Evolutionary conservation across 2,888 invertebrate species (phyloP), one percentile per base, ranked within the genome.

Genomic region (Chaetogeoica ovagalla): DNA sequence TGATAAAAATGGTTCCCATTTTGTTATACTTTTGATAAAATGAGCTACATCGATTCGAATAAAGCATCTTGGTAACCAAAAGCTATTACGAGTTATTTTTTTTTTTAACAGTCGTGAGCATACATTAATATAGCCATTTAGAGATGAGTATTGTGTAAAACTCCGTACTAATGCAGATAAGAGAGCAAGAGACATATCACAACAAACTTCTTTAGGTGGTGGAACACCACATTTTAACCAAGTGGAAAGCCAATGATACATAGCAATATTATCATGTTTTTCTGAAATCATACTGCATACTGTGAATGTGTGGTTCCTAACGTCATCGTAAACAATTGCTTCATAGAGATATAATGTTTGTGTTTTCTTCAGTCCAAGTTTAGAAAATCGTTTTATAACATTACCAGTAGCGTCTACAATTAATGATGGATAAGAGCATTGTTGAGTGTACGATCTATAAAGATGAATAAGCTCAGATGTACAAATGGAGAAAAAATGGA

Each of bases 211-310:
- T 39, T 65, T 65, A 13, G 39, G 65, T n/a, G 66, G 66, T 15
- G 48, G 17, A 23, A 66, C 2, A 15, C 15, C 66, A 48, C 21
- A 7, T 21, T 66, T 66, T 48, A 66, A 21, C 66, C 66, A 66
- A 21, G 21, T 21, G 5, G 66, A 66, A 21, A 66, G 43, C 66
- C 43, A 66, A 43, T 48, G 43, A 11, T 66, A 66, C 1, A 66
- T 66, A 1, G 48, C 48, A 43, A 48, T 43, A 48, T 66, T 66
- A 21, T 66, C 23, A 21, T 48, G 66, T 11, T 21, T 21, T 2
- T 66, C 66, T 6, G 66, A 66, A 13, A 66, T 48, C 66, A 66
- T 66, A 48, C 66, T 66, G 6, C 13, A 21, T 8, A 66, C 66
- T 4, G 66, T 66, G 21, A 66, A 66, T 13, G 21, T 43, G 4